These are phyloP conservation scores for Phyllostomus hastatus DNA, from an alignment of 2,113 vertebrate species.

Conservation along the genomic window DNA sequence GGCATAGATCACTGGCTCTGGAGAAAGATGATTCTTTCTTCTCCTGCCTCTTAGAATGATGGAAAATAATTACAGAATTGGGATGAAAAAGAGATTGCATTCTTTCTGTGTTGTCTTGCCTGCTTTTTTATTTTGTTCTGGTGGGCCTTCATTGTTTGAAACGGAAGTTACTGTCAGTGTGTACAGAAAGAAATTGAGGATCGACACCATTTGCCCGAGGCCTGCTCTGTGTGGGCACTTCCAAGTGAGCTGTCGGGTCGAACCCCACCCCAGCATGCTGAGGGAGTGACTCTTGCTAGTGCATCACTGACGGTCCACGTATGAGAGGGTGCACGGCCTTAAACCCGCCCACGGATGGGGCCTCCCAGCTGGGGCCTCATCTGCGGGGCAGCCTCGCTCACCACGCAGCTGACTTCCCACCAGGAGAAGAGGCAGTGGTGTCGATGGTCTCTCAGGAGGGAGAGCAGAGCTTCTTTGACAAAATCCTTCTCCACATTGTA, in stretches of 20 bases:
- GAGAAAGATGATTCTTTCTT: background rate
- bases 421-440: background rate
- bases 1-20: background rate
- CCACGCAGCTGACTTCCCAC: background rate
- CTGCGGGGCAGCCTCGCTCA: background rate
- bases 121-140: background rate
- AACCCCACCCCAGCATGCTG: background rate
- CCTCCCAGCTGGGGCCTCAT: background rate
- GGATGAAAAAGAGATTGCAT: background rate
- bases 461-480: background rate
- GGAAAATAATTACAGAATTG: background rate
- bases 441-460: background rate
- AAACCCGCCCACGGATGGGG: rapidly evolving
- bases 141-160: background rate
- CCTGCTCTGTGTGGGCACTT: background rate
- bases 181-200: background rate
- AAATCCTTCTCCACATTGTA: background rate
- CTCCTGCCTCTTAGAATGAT: background rate
- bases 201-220: background rate
- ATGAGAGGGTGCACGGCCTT: background rate
- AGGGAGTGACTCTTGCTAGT: rapidly evolving
- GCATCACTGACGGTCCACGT: rapidly evolving
- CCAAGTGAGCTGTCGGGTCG: too few relatives aligned
- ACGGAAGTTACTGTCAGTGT: background rate
- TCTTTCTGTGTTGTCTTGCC: background rate